These are phyloP conservation scores for Drymodes brunneopygia DNA, from an alignment of 2,113 vertebrate genomes.

Conservation along the genomic window DNA sequence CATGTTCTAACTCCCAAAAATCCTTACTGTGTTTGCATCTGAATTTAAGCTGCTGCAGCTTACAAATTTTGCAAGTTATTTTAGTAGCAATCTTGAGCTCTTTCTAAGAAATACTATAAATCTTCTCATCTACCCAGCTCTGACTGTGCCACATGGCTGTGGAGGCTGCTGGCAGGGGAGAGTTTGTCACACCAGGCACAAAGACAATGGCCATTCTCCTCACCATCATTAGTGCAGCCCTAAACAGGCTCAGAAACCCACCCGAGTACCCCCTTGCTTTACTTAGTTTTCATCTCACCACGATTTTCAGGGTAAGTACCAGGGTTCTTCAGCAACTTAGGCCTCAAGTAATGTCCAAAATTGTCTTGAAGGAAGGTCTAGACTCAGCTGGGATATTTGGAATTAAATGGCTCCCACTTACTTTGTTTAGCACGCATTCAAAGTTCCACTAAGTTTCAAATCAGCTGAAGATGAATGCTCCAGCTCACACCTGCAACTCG, in stretches of 20 bases:
- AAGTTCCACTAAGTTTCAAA: not conserved
- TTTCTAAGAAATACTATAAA: not conserved
- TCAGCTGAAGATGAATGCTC: not conserved
- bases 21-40: not conserved
- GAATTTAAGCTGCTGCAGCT: not conserved
- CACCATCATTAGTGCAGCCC: not conserved
- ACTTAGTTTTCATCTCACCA: not conserved
- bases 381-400: not conserved
- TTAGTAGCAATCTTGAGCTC: not conserved
- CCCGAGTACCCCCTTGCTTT: fast-evolving
- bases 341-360: not conserved
- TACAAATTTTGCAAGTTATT: not conserved
- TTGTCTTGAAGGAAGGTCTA: not conserved
- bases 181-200: not conserved
- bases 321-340: not conserved
- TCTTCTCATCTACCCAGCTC: not conserved
- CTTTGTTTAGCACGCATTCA: not conserved
- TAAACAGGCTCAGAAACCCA: not conserved
- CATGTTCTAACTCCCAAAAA: not conserved
- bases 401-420: not conserved
- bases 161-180: not conserved
- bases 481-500: not conserved
- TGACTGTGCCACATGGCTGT: fast-evolving
- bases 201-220: not conserved
- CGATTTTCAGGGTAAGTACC: fast-evolving